Conservation (phyloP, 2,888 invertebrate genomes). For the Hydroisotoma schaefferi region DNA sequence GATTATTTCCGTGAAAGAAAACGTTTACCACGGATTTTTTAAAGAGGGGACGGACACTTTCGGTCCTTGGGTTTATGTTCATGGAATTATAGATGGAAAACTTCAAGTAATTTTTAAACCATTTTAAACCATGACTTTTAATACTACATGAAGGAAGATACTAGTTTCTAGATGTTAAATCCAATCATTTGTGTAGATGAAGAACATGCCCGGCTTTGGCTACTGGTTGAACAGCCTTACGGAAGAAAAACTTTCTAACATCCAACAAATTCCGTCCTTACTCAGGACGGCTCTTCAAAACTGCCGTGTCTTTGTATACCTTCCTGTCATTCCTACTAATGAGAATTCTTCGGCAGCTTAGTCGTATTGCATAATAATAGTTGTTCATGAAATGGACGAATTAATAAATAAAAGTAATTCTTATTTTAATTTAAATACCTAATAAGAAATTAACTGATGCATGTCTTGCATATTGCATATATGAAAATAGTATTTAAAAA, state of each 20-base stretch:
- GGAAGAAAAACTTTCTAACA: not conserved
- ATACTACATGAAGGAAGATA: too few species aligned
- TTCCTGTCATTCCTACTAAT: too few species aligned
- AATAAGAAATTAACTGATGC: too few species aligned
- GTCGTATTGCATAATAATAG: too few species aligned
- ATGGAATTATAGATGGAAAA: conserved; percentile 4
- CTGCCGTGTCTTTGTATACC: conserved; percentile 32
- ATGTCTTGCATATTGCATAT: too few species aligned
- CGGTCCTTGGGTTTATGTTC: conserved; percentile 29
- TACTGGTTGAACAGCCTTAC: conserved; percentile 21
- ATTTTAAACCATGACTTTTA: too few species aligned
- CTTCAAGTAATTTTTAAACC: not conserved
- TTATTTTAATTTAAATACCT: too few species aligned
- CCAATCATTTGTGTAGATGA: conserved; percentile 16
- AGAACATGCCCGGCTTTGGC: conserved; percentile 24
- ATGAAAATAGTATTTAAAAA: too few species aligned
- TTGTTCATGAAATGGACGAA: too few species aligned
- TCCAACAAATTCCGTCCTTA: conserved; percentile 3
- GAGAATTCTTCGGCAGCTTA: too few species aligned
- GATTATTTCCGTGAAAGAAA: conserved; percentile 24
- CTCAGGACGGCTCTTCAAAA: conserved; percentile 27
- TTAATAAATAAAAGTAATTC: too few species aligned
- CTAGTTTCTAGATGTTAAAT: not conserved
- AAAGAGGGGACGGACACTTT: conserved; percentile 11
- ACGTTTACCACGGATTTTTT: conserved; percentile 21